These are phyloP conservation scores for Porites australiensis DNA, from an alignment of 64 coral and sea anemone species.

Conservation along the genomic window DNA sequence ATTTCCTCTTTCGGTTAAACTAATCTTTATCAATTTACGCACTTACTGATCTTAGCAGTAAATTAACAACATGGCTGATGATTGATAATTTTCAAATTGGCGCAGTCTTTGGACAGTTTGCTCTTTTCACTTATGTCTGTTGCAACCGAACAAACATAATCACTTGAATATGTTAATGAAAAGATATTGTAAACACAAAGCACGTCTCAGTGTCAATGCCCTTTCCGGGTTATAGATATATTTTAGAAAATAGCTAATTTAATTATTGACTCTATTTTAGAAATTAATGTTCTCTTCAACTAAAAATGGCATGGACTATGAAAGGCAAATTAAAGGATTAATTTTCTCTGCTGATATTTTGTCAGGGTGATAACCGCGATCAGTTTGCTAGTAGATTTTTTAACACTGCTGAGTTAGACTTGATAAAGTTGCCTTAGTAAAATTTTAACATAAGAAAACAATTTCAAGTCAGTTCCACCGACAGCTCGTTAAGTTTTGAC, in stretches of 20 bases:
- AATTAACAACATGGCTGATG: neutral
- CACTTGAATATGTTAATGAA: slow-evolving; percentile 17
- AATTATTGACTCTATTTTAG: neutral
- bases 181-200: slow-evolving; percentile 22
- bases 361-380: no score
- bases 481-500: slow-evolving; percentile 4
- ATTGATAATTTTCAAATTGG: slow-evolving; percentile 15
- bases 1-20: neutral
- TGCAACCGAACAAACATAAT: neutral
- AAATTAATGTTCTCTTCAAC: slow-evolving; percentile 16
- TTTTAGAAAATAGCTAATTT: neutral
- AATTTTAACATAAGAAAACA: neutral
- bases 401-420: no score
- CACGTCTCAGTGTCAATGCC: neutral
- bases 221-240: neutral
- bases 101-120: neutral
- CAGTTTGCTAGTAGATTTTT: no score
- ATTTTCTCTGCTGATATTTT: no score
- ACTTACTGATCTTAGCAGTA: neutral
- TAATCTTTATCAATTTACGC: neutral
- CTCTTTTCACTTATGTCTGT: neutral
- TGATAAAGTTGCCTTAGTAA: neutral
- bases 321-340: no score
- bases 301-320: neutral
- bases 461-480: neutral